These are phyloP conservation scores for Furcula furcula DNA, from an alignment of 2,888 invertebrate species.

Conservation along the genomic window DNA sequence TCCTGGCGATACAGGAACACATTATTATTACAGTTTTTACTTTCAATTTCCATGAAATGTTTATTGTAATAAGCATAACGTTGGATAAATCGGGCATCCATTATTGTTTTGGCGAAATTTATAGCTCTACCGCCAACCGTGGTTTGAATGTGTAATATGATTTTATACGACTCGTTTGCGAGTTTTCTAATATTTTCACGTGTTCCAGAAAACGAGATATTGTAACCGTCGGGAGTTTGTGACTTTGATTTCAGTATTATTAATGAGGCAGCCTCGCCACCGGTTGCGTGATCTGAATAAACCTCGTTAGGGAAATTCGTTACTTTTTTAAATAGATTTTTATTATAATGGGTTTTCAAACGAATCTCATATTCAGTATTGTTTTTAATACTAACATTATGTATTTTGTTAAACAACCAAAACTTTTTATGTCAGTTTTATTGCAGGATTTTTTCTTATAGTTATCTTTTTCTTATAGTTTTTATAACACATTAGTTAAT, in stretches of 20 bases:
- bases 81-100: conserved; percentile 38
- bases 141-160: conserved; percentile 57
- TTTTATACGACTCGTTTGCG: conserved; percentile 44
- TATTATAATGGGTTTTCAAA: too few relatives aligned
- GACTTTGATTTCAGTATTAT: conserved; percentile 33
- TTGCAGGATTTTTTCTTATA: too few relatives aligned
- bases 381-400: too few relatives aligned
- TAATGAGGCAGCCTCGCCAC: conserved; percentile 18
- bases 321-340: too few relatives aligned
- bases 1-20: conserved; percentile 30
- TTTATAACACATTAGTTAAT: too few relatives aligned
- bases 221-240: conserved; percentile 26
- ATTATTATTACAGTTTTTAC: too few relatives aligned
- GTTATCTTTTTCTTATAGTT: too few relatives aligned
- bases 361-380: too few relatives aligned
- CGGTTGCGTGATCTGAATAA: conserved; percentile 19
- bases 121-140: conserved; percentile 44
- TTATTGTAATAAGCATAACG: conserved; percentile 22
- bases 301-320: conserved; percentile 12
- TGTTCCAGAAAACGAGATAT: conserved; percentile 27
- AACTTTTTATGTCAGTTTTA: too few relatives aligned
- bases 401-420: too few relatives aligned
- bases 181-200: conserved; percentile 37
- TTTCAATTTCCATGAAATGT: conserved; percentile 27
- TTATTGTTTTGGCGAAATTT: conserved; percentile 59